Base-by-base conservation (phyloP, 2,113 vertebrate species). In the Pterocles orientalis region DNA sequence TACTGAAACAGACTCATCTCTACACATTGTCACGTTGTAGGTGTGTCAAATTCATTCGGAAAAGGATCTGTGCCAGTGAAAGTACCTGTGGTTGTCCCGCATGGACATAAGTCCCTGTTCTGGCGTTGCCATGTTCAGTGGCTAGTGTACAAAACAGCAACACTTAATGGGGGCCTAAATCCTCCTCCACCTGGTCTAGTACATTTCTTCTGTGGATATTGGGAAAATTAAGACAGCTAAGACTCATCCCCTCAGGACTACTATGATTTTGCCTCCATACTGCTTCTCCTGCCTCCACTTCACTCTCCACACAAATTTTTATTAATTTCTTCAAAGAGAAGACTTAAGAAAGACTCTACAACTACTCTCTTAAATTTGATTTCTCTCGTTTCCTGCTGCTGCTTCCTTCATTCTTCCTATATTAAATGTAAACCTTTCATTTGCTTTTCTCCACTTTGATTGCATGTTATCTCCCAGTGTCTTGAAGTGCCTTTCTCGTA, bases 61-160 rank as follows among this genome's bases (percentile, higher is more conserved):
- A 78, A 57, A 83, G 36, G 23, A 39, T 41, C 16, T 29, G 18
- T 69, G 28, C 21, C 56, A 47, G 20, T 62, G 31, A 57, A 61
- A 79, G 41, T 33, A 24, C 25, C 41, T 71, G 12, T 8, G 2
- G 19, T 25, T 82, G 23, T 73, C 19, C 43, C 53, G 48, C 8
- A 18, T 19, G 16, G 23, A 34, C 7, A 3, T 21, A 87, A 65
- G 7, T 41, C 26, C 9, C 36, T 48, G 6, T 54, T 66, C 31
- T 64, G 14, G 19, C 54, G 9, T 62, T 88, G 33, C 16, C 34
- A 29, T 25, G 2, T 41, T 70, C 57, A 75, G 29, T 34, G 36
- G 48, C 12, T 19, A 20, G 12, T 9, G 14, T 77, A 50, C 2
- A 14, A 73, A 91, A 14, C 7, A 33, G 23, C 0, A 0, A 70